phyloP scores from a whole-genome alignment of 1,140 invertebrate genomes.

The Hormaphis cornu region DNA sequence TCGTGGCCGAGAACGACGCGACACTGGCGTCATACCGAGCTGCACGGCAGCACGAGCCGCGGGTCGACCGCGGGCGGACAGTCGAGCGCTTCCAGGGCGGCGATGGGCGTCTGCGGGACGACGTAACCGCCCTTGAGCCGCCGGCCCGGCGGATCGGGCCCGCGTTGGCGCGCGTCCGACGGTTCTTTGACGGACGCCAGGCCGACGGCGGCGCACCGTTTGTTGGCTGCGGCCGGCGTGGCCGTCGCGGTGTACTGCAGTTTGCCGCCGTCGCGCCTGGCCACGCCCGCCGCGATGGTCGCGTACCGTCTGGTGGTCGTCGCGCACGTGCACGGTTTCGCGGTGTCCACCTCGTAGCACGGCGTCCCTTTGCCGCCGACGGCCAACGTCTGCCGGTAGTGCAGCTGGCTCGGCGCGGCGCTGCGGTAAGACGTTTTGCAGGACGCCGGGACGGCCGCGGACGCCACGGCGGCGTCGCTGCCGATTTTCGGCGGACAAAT shows the following conservation, averaged over 20 bases:
- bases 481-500: conserved; percentile 18
- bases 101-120: conserved; percentile 18
- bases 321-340: conserved; percentile 15
- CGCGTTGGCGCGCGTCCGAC: too few species aligned
- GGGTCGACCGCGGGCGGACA: conserved; percentile 3
- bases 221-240: not conserved
- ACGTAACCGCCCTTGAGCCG: conserved; percentile 9
- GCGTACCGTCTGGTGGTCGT: conserved; percentile 19
- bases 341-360: conserved; percentile 18
- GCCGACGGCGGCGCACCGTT: not conserved
- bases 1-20: conserved; percentile 24
- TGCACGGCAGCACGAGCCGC: conserved; percentile 7
- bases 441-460: too few species aligned
- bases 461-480: not conserved
- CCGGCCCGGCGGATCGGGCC: not conserved
- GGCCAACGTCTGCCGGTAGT: not conserved
- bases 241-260: not conserved
- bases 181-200: not conserved
- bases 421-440: not conserved
- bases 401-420: not conserved
- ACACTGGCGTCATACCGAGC: conserved; percentile 26
- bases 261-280: conserved; percentile 15
- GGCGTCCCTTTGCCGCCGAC: not conserved
- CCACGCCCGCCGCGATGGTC: conserved; percentile 5
- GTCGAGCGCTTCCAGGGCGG: conserved; percentile 18